These are phyloP conservation scores for Littorina saxatilis DNA, from an alignment of 1,140 invertebrate genomes.

Conservation along the genomic window DNA sequence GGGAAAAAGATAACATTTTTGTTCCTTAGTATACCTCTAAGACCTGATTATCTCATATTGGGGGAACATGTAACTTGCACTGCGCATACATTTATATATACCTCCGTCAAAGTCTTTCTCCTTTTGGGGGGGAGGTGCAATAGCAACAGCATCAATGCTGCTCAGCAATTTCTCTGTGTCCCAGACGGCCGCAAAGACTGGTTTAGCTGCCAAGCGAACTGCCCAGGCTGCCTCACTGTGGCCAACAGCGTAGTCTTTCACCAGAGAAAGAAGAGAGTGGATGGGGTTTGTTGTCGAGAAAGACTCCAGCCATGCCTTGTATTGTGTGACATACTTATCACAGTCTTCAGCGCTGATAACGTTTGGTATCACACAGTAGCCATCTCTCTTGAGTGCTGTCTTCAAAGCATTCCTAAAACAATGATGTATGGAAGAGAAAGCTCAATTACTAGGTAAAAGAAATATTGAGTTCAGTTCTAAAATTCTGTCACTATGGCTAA, in stretches of 20 bases:
- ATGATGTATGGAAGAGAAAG: no score
- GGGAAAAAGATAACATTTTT: no score
- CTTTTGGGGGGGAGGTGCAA: slow-evolving; percentile 48
- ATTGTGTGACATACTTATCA: slow-evolving; percentile 33
- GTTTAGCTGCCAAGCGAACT: slow-evolving; percentile 50
- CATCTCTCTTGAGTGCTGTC: slow-evolving; percentile 27
- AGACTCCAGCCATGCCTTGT: slow-evolving; percentile 23
- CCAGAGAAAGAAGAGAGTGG: slow-evolving; percentile 37
- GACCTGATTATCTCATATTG: no score
- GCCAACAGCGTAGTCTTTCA: slow-evolving; percentile 48
- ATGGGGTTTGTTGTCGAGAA: slow-evolving; percentile 15
- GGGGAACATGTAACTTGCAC: no score
- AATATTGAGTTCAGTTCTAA: no score
- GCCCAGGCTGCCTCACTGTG: slow-evolving; percentile 53
- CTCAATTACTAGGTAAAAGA: no score
- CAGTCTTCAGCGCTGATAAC: slow-evolving; percentile 36
- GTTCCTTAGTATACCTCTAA: no score
- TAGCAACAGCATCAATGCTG: slow-evolving; percentile 54
- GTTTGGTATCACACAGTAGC: slow-evolving; percentile 31
- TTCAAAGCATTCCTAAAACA: slow-evolving; percentile 10
- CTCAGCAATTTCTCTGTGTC: slow-evolving; percentile 54
- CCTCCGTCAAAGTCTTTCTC: slow-evolving; percentile 1
- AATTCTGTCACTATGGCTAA: no score
- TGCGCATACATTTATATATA: no score
- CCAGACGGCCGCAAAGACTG: slow-evolving; percentile 52